Base-by-base conservation (phyloP, 1,140 invertebrate genomes). In the Paraescarpia echinospica region DNA sequence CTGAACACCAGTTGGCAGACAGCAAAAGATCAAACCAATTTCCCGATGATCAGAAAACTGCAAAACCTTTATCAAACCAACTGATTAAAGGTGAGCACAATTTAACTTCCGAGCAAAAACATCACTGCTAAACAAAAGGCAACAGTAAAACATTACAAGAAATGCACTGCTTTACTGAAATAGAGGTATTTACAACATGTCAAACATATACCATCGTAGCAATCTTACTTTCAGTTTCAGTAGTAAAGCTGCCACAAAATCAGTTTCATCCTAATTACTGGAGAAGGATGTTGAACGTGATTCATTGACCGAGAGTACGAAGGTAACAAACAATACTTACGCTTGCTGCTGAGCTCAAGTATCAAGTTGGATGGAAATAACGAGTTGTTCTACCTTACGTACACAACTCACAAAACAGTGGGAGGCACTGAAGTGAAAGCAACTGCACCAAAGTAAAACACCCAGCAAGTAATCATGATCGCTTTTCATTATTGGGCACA, bases 61-160 rank as follows among this genome's bases (percentile, higher is more conserved):
- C 27, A 77, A 77, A 77, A 77, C 59, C 59, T 77, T 77, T 77
- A 77, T 77, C 59, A 77, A 77, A 77, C 59, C 59, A 77, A 77
- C 4, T 77, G 59, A 77, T 12, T 77, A 77, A 77, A 77, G 59
- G 59, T 31, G 22, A 77, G 59, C 59, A 77, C 59, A 77, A 77
- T 77, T 77, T 77, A 77, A 77, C 59, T 77, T 77, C 59, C 59
- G n/a, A 77, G 59, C 59, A 77, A 77, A 77, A 77, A 77, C 59
- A 77, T 77, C 27, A 77, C 59, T 77, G 59, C 22, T 77, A 77
- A 77, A 77, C 59, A 77, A 77, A 77, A 77, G 27, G 59, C 59
- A 77, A 77, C 59, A 77, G 59, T 77, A 77, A 77, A 77, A 77
- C 59, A 77, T 77, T 77, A 77, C 8, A 6, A 77, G 22, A 77